phyloP scores from a whole-genome alignment of 2,113 vertebrate genomes.

The Clarias magur region DNA sequence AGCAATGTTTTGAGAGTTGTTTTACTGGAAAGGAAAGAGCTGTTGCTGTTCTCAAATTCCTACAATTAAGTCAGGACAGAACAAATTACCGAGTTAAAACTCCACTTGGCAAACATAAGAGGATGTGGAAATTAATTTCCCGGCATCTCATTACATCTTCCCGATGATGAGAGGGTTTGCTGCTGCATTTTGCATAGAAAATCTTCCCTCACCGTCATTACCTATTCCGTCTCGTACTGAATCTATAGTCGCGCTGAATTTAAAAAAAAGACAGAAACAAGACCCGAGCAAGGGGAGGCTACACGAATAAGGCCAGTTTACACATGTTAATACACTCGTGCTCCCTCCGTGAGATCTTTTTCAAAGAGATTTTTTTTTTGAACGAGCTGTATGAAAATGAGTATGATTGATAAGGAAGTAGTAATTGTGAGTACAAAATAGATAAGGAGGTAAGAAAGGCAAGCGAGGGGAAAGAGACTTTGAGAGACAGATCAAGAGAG shows the following conservation, averaged over 20 bases:
- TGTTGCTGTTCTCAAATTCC: constrained; percentile 35
- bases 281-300: constrained; percentile 39
- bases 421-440: constrained; percentile 50
- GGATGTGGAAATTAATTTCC: constrained; percentile 48
- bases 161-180: constrained; percentile 47
- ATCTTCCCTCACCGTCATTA: constrained; percentile 54
- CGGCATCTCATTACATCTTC: constrained; percentile 48
- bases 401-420: constrained; percentile 37
- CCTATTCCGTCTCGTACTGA: constrained; percentile 52
- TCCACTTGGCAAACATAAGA: constrained; percentile 49
- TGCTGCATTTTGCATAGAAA: constrained; percentile 52
- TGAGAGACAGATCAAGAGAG: constrained; percentile 38
- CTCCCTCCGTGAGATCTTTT: constrained; percentile 9
- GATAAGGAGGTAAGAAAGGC: constrained; percentile 35
- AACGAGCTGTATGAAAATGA: constrained; percentile 39
- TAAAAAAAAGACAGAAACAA: constrained; percentile 47
- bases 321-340: constrained; percentile 48
- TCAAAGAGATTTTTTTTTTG: constrained; percentile 47
- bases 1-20: not conserved
- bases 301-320: constrained; percentile 57
- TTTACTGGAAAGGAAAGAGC: constrained; percentile 22
- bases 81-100: constrained; percentile 56
- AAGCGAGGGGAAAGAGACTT: not conserved
- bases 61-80: constrained; percentile 49
- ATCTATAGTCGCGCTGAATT: constrained; percentile 54